These are phyloP conservation scores for Ips typographus DNA, from an alignment of 1,140 invertebrate genomes.

Conservation along the genomic window DNA sequence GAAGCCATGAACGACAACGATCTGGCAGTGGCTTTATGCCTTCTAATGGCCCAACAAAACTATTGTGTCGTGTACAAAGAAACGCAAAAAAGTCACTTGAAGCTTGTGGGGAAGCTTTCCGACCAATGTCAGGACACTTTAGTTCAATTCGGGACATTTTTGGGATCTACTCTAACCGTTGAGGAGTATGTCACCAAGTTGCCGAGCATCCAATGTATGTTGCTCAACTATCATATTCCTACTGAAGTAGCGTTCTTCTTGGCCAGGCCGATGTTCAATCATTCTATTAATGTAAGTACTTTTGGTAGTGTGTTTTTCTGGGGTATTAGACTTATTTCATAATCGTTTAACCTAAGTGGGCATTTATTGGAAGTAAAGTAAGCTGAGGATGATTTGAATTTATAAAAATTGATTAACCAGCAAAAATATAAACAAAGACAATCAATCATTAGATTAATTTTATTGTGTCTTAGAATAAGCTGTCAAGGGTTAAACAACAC, in stretches of 20 bases:
- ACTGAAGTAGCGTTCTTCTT: constrained; percentile 97
- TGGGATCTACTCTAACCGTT: constrained; percentile 87
- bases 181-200: constrained; percentile 92
- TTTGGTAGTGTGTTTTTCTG: neutral
- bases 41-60: constrained; percentile 95
- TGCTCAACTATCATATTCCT: constrained; percentile 92
- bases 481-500: too few relatives aligned
- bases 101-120: constrained; percentile 81
- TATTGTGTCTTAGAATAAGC: too few relatives aligned
- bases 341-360: neutral
- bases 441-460: too few relatives aligned
- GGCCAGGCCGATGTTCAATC: constrained; percentile 85
- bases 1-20: constrained; percentile 88
- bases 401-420: too few relatives aligned
- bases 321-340: neutral
- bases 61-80: constrained; percentile 90
- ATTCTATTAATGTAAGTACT: constrained; percentile 81
- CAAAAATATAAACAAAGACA: too few relatives aligned
- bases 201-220: constrained; percentile 84
- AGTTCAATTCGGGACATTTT: constrained; percentile 96
- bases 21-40: constrained; percentile 88
- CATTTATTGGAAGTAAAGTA: too few relatives aligned
- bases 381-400: too few relatives aligned
- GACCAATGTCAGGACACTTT: constrained; percentile 97
- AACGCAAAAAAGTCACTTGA: constrained; percentile 85